Evolutionary conservation across 1,140 invertebrate genomes (phyloP), one percentile per base, ranked within the genome.

Genomic region (Aporrectodea caliginosa): DNA sequence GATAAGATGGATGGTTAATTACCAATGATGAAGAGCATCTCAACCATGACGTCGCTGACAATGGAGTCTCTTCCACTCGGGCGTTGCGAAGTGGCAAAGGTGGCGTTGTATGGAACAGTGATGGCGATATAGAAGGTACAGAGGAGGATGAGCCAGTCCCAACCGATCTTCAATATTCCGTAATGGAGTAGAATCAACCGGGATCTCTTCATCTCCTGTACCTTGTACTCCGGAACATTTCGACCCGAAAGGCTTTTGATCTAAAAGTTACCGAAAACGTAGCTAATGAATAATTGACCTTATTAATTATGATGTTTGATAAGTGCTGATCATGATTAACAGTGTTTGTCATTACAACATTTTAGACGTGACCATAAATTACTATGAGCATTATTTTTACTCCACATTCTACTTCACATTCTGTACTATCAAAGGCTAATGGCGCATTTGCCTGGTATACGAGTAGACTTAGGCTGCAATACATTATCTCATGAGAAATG

Each of bases 11-110:
- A n/a, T n/a, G n/a, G 35, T 1, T 2, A 31, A 92, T 91, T 90
- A 97, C 96, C 96, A 85, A 95, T 91, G 87, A 97, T 96, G 89
- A 98, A 98, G 80, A 98, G 91, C 32, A 94, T 93, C 89, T 98
- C 96, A 31, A 98, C 96, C 73, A 97, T 93, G 70, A 98, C 94
- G 89, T 98, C 96, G 83, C 93, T 93, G 81, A 95, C 93, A 84
- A 97, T 93, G 34, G 94, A 94, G 69, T 93, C 82, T 81, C 75
- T 43, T 72, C 27, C 70, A 72, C 70, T 72, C 14, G n/a, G 14
- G 31, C 70, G n/a, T 29, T 32, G n/a, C n/a, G 12, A 14, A 72
- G n/a, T 14, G n/a, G 84, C 81, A 78, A 88, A 87, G 69, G 87
- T 85, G 16, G 87, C 87, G 79, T 88, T 88, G 81, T 86, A 88